A percentile compares a stretch with the other conserved stretches of the same genome.
These are phyloP conservation scores for Teleiodes luculella DNA, from an alignment of 2,888 invertebrate genomes.

Conservation along the genomic window DNA sequence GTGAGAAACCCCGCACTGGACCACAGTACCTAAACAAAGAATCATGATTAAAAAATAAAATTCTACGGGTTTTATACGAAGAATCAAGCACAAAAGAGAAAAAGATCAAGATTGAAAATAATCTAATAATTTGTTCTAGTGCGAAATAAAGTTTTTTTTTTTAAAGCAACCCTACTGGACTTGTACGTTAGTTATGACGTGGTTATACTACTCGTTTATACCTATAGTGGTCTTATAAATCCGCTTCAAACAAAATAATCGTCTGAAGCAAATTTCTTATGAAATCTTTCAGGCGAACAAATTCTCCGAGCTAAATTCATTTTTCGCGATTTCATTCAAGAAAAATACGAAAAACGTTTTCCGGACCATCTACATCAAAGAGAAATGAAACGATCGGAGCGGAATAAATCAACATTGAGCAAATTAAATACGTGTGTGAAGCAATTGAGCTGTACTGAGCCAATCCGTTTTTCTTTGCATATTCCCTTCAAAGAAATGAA, in stretches of 20 bases:
- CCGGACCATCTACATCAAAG: constrained; percentile 45
- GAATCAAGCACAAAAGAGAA: too few species aligned
- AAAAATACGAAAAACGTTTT: constrained; percentile 28
- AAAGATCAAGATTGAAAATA: too few species aligned
- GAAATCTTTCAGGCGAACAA: constrained; percentile 29
- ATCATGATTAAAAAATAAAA: too few species aligned
- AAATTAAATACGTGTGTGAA: constrained; percentile 63
- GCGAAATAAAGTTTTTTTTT: too few species aligned
- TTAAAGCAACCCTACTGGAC: too few species aligned
- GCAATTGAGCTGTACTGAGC: constrained; percentile 51
- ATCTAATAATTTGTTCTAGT: too few species aligned
- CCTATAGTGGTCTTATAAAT: background rate
- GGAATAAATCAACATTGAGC: constrained; percentile 63
- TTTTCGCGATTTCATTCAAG: constrained; percentile 25
- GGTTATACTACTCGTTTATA: too few species aligned
- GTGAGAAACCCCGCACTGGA: too few species aligned
- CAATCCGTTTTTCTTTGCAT: constrained; percentile 16
- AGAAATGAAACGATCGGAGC: constrained; percentile 54
- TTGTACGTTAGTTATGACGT: too few species aligned
- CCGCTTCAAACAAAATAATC: background rate
- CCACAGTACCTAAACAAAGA: too few species aligned
- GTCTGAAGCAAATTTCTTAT: constrained; percentile 17
- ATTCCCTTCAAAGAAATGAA: background rate
- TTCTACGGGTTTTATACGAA: too few species aligned
- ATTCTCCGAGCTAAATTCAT: constrained; percentile 31